Percentiles rank a stretch among this genome's conserved stretches.
Evolutionary conservation across 1,140 invertebrate genomes (phyloP).

Genomic region (Sitobion miscanthi): DNA sequence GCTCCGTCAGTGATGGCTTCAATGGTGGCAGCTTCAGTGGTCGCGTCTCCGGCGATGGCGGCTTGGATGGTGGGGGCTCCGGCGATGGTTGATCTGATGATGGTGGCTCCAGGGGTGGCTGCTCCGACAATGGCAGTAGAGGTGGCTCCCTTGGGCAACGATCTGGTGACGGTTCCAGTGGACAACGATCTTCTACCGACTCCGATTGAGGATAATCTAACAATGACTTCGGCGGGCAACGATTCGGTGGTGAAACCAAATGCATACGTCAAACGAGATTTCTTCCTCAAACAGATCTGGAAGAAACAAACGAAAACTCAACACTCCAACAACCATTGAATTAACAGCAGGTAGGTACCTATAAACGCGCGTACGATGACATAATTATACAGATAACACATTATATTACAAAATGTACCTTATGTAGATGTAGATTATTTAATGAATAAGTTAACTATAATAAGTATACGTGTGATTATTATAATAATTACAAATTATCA

Average conservation of each 20-base stretch:
- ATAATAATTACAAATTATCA: background rate
- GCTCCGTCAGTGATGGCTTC: background rate
- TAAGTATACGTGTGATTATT: background rate
- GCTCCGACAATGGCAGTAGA: no score
- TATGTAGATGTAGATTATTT: background rate
- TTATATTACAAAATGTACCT: background rate
- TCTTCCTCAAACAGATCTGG: background rate
- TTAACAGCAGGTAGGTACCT: background rate
- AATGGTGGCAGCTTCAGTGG: background rate
- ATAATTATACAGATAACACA: background rate
- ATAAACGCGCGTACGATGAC: background rate
- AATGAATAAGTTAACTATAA: background rate
- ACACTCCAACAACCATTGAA: background rate
- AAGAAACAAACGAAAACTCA: background rate
- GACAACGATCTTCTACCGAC: background rate
- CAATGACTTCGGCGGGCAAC: background rate
- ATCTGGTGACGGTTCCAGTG: background rate
- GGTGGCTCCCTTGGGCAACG: no score
- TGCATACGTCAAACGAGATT: background rate
- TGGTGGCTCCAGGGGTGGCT: background rate
- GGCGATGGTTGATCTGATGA: no score
- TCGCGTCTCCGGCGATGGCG: no score
- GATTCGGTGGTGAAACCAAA: background rate
- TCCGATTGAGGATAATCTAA: background rate
- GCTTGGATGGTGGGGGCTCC: background rate